Conservation (phyloP, 2,113 vertebrate species). For the Cnemophilus loriae region DNA sequence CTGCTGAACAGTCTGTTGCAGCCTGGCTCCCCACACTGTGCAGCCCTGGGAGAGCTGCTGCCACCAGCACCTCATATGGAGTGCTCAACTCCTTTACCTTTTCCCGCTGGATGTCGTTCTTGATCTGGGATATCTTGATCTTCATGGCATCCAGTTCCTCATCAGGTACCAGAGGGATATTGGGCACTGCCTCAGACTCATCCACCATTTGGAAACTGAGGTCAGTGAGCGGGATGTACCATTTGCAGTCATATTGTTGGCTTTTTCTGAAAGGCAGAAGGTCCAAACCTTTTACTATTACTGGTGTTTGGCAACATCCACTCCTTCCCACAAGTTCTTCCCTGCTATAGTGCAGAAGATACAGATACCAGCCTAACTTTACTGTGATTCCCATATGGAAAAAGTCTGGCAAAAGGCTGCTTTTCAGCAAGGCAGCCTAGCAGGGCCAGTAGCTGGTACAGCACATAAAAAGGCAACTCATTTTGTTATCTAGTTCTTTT, state of each 20-base stretch:
- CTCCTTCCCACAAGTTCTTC: background rate
- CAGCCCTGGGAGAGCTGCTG: background rate
- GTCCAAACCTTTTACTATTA: background rate
- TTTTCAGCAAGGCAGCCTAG: background rate
- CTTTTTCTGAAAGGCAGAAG: constrained; percentile 77
- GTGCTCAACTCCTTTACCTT: constrained; percentile 71
- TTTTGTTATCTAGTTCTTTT: background rate
- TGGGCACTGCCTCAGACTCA: constrained; percentile 82
- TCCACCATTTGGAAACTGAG: constrained; percentile 91
- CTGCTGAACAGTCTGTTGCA: background rate
- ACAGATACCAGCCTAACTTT: background rate
- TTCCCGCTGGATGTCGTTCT: constrained; percentile 91
- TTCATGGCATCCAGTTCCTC: constrained; percentile 94
- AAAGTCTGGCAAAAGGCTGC: background rate
- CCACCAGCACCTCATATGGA: background rate
- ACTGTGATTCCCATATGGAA: background rate
- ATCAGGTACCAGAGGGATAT: constrained; percentile 85
- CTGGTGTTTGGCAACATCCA: background rate
- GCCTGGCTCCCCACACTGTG: background rate
- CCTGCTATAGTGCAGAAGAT: background rate
- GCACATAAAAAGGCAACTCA: background rate
- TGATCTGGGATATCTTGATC: constrained; percentile 94
- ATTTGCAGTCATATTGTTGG: constrained; percentile 96
- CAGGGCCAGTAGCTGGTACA: background rate
- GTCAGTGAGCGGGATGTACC: constrained; percentile 91